These are phyloP conservation scores for Drosophila teissieri DNA, from an alignment of 1,140 invertebrate species.

Conservation along the genomic window DNA sequence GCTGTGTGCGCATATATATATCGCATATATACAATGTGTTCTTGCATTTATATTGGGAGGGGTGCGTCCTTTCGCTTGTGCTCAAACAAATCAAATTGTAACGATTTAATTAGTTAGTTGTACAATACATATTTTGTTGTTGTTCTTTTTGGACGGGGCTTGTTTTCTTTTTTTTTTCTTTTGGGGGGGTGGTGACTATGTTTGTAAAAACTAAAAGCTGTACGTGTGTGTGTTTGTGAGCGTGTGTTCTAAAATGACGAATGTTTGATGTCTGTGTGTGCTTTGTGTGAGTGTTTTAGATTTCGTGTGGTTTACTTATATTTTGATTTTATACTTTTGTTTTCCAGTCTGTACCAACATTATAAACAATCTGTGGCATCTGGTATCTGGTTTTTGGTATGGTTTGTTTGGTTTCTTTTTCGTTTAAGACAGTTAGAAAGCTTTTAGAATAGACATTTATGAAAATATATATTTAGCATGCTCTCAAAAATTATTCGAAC, in stretches of 20 bases:
- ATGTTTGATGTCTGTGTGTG: constrained; percentile 36
- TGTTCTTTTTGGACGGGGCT: constrained; percentile 26
- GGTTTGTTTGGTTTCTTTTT: constrained; percentile 35
- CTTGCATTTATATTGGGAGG: constrained; percentile 43
- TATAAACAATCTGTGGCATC: constrained; percentile 27
- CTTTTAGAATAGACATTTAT: constrained; percentile 83
- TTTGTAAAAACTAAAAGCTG: constrained; percentile 55
- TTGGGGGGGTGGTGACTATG: constrained; percentile 5
- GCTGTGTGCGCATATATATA: constrained; percentile 50
- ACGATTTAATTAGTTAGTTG: constrained; percentile 73
- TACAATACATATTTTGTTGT: constrained; percentile 70
- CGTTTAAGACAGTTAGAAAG: constrained; percentile 59
- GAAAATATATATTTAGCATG: constrained; percentile 83
- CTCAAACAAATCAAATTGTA: constrained; percentile 81
- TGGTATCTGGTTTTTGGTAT: constrained; percentile 26
- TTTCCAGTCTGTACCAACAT: constrained; percentile 48
- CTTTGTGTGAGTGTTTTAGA: constrained; percentile 24
- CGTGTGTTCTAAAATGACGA: constrained; percentile 32
- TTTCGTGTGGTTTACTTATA: constrained; percentile 39
- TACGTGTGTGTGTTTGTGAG: constrained; percentile 6
- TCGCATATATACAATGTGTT: constrained; percentile 48
- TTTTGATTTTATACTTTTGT: constrained; percentile 36
- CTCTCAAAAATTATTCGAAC: constrained; percentile 83
- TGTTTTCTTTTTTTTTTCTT: constrained; percentile 6
- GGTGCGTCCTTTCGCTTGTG: constrained; percentile 70